Conservation (phyloP, 2,888 invertebrate species). For the Blastobasis lacticolella region DNA sequence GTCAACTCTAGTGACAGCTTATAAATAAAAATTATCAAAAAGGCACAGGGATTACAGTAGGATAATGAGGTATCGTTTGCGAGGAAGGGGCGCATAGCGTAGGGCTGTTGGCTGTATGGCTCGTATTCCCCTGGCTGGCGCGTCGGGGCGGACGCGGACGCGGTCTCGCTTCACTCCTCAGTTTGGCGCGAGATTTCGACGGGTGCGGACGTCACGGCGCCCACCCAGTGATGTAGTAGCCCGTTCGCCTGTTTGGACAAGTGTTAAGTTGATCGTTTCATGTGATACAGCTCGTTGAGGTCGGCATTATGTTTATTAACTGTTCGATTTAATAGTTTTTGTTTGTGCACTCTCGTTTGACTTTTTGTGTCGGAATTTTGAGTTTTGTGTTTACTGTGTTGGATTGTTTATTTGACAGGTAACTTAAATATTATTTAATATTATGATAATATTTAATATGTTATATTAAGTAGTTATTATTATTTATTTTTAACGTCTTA, state of each 20-base stretch:
- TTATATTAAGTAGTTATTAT: no score
- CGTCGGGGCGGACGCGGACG: not conserved
- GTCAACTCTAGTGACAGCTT: constrained; percentile 40
- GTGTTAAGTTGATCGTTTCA: constrained; percentile 72
- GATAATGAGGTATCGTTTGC: constrained; percentile 70
- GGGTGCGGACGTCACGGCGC: constrained; percentile 33
- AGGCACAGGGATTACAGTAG: constrained; percentile 67
- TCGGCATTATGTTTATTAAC: constrained; percentile 68
- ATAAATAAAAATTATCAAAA: constrained; percentile 66
- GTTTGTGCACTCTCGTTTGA: constrained; percentile 36
- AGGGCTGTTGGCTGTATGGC: not conserved
- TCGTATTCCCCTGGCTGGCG: not conserved
- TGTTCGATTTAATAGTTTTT: constrained; percentile 60
- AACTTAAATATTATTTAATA: not conserved
- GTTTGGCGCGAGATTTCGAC: constrained; percentile 65
- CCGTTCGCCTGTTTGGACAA: constrained; percentile 60
- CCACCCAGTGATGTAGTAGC: constrained; percentile 47
- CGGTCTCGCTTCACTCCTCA: constrained; percentile 29
- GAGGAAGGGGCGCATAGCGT: constrained; percentile 46
- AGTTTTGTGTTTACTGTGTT: no score
- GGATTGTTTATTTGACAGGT: not conserved
- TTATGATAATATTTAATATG: not conserved
- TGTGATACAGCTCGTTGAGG: constrained; percentile 63
- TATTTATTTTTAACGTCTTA: no score
- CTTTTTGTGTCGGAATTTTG: constrained; percentile 8